Conservation (phyloP, 2,113 vertebrate species). For the Thalassoma bifasciatum region DNA sequence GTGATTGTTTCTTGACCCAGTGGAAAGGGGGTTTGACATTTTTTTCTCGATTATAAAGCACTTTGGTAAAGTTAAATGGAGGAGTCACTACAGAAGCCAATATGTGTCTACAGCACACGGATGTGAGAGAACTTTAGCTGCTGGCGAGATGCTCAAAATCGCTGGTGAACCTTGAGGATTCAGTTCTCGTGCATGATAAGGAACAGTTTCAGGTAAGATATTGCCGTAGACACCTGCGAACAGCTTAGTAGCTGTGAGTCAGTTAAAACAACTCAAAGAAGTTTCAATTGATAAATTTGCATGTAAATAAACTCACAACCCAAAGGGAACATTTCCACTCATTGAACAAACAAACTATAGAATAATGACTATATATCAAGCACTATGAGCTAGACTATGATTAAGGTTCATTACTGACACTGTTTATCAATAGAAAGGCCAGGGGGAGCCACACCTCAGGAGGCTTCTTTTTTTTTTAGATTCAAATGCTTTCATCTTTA, state of each 20-base stretch:
- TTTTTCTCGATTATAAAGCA: conserved; percentile 56
- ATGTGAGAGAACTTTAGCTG: conserved; percentile 53
- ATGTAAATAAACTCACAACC: neutral
- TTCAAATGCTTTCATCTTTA: too few species aligned
- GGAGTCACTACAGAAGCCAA: conserved; percentile 46
- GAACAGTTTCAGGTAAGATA: conserved; percentile 37
- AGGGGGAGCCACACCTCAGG: neutral
- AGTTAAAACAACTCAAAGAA: conserved; percentile 15
- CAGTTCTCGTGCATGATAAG: conserved; percentile 20
- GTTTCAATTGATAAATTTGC: neutral
- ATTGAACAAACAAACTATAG: conserved; percentile 29
- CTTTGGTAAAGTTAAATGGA: conserved; percentile 67
- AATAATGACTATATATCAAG: conserved; percentile 41
- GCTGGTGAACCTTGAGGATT: conserved; percentile 67
- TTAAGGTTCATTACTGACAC: conserved; percentile 17
- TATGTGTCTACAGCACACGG: conserved; percentile 43
- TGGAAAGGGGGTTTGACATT: neutral
- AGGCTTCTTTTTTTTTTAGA: neutral
- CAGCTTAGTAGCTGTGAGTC: conserved; percentile 44
- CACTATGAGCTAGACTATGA: conserved; percentile 18
- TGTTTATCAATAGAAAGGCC: conserved; percentile 54
- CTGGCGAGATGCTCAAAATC: conserved; percentile 53
- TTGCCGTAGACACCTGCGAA: conserved; percentile 52
- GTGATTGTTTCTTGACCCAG: conserved; percentile 41
- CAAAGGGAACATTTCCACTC: conserved; percentile 32